A percentile compares a stretch with the other conserved stretches of the same genome.
Conservation (phyloP, 1,140 invertebrate species). For the Rhizoglyphus robini region DNA sequence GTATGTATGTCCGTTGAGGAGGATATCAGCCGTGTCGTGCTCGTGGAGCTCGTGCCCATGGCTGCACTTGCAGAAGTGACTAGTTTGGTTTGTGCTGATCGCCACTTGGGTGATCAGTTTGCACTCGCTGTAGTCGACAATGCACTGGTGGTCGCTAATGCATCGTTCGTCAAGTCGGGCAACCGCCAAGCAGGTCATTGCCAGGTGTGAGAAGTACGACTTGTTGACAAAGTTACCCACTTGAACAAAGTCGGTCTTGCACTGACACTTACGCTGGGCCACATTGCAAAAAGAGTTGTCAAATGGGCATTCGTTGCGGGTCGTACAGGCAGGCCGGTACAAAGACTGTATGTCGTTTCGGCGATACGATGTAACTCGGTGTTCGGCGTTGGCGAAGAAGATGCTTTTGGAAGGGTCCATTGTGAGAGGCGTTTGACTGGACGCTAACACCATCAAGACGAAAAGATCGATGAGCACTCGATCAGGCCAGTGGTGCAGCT, state of each 20-base stretch:
- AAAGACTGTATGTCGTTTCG: neutral
- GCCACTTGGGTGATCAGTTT: neutral
- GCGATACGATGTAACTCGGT: neutral
- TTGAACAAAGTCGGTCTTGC: neutral
- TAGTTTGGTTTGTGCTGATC: neutral
- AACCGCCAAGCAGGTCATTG: neutral
- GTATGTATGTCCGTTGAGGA: neutral
- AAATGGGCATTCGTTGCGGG: neutral
- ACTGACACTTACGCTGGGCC: neutral
- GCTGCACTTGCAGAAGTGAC: constrained; percentile 5
- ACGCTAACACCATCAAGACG: neutral
- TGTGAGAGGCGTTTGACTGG: neutral
- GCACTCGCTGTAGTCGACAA: constrained; percentile 4
- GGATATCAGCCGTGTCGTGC: neutral
- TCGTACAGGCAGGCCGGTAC: neutral
- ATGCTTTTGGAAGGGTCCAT: too few relatives aligned
- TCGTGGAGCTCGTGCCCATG: neutral
- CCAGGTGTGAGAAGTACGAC: neutral
- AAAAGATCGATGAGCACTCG: neutral
- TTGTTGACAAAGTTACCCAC: neutral
- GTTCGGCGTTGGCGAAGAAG: neutral
- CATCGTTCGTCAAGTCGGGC: constrained; percentile 16
- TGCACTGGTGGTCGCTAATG: constrained; percentile 2
- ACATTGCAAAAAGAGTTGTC: neutral
- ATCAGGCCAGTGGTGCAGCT: too few relatives aligned